A percentile compares a stretch with the other conserved stretches of the same genome.
Conservation (phyloP, 2,797 vertebrate genomes). For the Rhabdophis nuchalis region DNA sequence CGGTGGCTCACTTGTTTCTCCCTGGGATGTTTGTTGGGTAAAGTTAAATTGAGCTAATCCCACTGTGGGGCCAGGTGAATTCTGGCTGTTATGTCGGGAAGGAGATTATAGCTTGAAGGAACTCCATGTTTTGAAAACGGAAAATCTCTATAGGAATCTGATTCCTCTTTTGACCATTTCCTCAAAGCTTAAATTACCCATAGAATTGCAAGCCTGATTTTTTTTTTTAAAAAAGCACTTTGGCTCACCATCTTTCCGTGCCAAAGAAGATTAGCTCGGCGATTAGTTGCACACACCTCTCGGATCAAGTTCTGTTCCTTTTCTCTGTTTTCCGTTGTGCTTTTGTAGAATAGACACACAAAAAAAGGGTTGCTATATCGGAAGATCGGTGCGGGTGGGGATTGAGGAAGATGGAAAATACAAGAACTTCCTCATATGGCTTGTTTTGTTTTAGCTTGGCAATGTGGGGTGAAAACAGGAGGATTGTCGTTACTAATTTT, state of each 20-base stretch:
- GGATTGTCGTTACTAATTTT: not conserved
- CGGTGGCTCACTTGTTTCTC: not conserved
- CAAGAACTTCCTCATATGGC: not conserved
- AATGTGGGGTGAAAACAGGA: fast-evolving
- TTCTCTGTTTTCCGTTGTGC: conserved; percentile 32
- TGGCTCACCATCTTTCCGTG: conserved; percentile 57
- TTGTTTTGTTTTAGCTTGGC: not conserved
- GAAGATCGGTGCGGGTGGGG: not conserved
- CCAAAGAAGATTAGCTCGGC: conserved; percentile 62
- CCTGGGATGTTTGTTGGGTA: not conserved
- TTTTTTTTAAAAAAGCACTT: conserved; percentile 8
- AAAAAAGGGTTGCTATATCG: not conserved
- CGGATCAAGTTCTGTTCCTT: conserved; percentile 52
- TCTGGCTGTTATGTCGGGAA: conserved; percentile 61
- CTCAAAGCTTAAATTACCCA: conserved; percentile 59
- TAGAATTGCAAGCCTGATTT: conserved; percentile 42
- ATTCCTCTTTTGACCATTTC: conserved; percentile 65
- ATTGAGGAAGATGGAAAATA: not conserved
- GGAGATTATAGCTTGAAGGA: conserved; percentile 49
- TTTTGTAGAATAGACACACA: conserved; percentile 1
- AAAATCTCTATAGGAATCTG: conserved; percentile 60
- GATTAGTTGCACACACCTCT: conserved; percentile 65
- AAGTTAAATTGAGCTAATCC: conserved; percentile 18
- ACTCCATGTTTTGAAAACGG: conserved; percentile 50
- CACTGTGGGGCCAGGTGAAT: conserved; percentile 41